Percentiles rank a stretch among this genome's conserved stretches.
Evolutionary conservation across 2,888 invertebrate genomes (phyloP).

Genomic region (Enchytraeus crypticus): DNA sequence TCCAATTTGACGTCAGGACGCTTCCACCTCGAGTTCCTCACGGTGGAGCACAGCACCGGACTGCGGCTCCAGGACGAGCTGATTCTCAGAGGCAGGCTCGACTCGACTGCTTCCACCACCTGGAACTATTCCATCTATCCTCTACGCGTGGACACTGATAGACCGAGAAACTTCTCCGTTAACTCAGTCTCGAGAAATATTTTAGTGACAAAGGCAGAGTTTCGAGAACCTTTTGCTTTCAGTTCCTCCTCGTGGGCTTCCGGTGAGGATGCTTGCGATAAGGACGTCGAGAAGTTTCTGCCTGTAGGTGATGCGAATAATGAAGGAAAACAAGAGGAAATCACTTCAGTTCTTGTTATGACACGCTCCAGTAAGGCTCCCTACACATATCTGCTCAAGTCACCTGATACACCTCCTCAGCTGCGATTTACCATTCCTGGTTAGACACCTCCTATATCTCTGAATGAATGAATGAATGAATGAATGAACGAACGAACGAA

Average conservation of each 20-base stretch:
- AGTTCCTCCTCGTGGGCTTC: constrained; percentile 26
- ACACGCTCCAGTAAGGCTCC: constrained; percentile 6
- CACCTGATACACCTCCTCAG: constrained; percentile 29
- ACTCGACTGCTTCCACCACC: constrained; percentile 7
- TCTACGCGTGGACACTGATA: neutral
- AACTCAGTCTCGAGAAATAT: constrained; percentile 25
- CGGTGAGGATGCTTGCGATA: constrained; percentile 12
- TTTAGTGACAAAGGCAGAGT: constrained; percentile 29
- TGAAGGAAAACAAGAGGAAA: constrained; percentile 10
- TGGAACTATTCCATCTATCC: constrained; percentile 17
- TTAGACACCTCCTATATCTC: constrained; percentile 11
- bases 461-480: neutral
- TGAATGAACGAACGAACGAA: too few species aligned
- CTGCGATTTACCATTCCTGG: constrained; percentile 37
- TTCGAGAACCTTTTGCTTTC: constrained; percentile 33
- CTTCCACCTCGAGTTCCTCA: constrained; percentile 30
- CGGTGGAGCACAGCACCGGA: constrained; percentile 29
- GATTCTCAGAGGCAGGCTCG: constrained; percentile 33
- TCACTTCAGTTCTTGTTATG: constrained; percentile 9
- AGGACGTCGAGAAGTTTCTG: constrained; percentile 14
- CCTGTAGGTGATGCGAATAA: constrained; percentile 12
- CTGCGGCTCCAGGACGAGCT: constrained; percentile 34
- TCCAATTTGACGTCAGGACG: constrained; percentile 1
- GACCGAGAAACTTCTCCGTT: constrained; percentile 7
- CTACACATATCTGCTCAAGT: constrained; percentile 33